Percentiles rank a stretch among this genome's conserved stretches.
Evolutionary conservation across 2,888 invertebrate species (phyloP).

Genomic region (Odontocerum albicorne): DNA sequence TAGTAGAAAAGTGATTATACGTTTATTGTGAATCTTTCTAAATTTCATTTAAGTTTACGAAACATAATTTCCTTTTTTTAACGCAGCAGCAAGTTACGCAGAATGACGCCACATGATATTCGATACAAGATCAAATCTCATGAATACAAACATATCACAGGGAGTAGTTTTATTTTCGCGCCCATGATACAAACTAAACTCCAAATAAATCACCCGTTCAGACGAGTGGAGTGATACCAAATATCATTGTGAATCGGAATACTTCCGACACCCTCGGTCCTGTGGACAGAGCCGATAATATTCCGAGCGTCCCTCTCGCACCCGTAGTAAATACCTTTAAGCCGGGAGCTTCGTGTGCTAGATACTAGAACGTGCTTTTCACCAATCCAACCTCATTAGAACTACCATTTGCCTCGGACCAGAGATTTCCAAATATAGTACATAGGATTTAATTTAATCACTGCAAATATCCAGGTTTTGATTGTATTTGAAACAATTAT

Average conservation of each 20-base stretch:
- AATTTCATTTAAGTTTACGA: too few relatives aligned
- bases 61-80: too few relatives aligned
- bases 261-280: background rate
- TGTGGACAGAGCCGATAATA: background rate
- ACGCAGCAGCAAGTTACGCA: too few relatives aligned
- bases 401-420: slow-evolving; percentile 11
- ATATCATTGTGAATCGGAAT: slow-evolving; percentile 6
- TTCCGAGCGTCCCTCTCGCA: slow-evolving; percentile 6
- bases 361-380: slow-evolving; percentile 25
- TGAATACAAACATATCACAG: too few relatives aligned
- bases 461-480: too few relatives aligned
- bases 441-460: too few relatives aligned
- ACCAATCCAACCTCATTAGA: slow-evolving; percentile 29
- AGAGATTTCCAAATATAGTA: slow-evolving; percentile 8
- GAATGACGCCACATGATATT: too few relatives aligned
- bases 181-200: slow-evolving; percentile 1
- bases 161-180: too few relatives aligned
- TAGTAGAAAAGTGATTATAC: too few relatives aligned
- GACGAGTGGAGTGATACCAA: background rate
- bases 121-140: too few relatives aligned
- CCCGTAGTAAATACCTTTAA: slow-evolving; percentile 9
- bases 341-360: background rate
- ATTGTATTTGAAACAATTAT: too few relatives aligned
- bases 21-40: too few relatives aligned
- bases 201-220: background rate